These are phyloP conservation scores for Scomber colias DNA, from an alignment of 2,113 vertebrate genomes.

Conservation along the genomic window DNA sequence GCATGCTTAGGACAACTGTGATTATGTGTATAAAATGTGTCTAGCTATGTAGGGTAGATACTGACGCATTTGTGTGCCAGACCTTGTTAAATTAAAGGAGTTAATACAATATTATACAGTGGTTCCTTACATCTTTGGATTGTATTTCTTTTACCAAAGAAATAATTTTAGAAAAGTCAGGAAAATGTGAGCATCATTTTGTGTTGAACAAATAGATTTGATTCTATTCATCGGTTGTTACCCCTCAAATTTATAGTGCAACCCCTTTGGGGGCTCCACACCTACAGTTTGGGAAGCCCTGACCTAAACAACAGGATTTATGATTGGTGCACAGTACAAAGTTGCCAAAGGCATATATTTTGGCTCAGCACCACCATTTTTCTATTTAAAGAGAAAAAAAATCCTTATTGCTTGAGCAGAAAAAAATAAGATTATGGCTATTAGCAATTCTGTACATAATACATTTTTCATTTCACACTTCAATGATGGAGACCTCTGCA, in stretches of 20 bases:
- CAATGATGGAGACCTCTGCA: conserved; percentile 42
- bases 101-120: neutral
- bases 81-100: neutral
- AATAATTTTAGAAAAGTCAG: no score
- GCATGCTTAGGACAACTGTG: conserved; percentile 9
- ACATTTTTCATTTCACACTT: conserved; percentile 71
- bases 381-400: neutral
- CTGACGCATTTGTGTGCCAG: no score
- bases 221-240: conserved; percentile 17
- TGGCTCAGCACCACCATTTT: neutral
- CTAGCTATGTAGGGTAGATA: neutral
- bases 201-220: neutral
- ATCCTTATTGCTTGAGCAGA: neutral
- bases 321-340: neutral
- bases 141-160: no score
- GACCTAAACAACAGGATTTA: neutral
- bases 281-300: neutral
- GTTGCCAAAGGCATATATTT: conserved; percentile 8
- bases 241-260: neutral
- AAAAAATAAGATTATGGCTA: conserved; percentile 27
- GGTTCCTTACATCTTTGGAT: no score
- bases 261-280: neutral
- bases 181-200: no score
- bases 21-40: neutral
- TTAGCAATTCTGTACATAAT: conserved; percentile 33